Evolutionary conservation across 1,140 invertebrate genomes (phyloP).

Genomic region (Triops cancriformis): DNA sequence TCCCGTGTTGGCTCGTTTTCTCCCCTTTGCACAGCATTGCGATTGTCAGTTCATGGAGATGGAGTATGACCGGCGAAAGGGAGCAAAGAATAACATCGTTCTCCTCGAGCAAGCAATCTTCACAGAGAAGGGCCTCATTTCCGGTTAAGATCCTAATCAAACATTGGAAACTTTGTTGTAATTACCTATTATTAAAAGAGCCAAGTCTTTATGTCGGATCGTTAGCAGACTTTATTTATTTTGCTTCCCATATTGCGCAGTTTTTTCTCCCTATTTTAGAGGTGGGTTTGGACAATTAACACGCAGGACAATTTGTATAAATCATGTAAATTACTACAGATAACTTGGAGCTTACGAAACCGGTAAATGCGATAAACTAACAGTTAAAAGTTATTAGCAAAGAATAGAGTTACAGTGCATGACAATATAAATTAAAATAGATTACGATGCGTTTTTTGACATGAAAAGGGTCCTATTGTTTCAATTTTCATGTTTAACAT

Average conservation of each 20-base stretch:
- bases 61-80: background rate
- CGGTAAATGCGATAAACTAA: too few species aligned
- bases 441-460: too few species aligned
- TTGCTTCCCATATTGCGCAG: background rate
- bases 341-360: too few species aligned
- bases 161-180: background rate
- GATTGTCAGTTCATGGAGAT: background rate
- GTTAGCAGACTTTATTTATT: background rate
- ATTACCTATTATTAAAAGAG: background rate
- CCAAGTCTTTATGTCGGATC: background rate
- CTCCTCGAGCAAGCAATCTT: constrained; percentile 4
- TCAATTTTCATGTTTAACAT: too few species aligned
- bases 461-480: too few species aligned
- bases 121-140: constrained; percentile 1
- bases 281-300: too few species aligned
- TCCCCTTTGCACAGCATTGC: background rate
- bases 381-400: too few species aligned
- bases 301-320: too few species aligned
- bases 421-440: too few species aligned
- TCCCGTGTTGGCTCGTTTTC: background rate
- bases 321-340: too few species aligned
- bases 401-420: too few species aligned
- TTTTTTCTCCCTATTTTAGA: too few species aligned
- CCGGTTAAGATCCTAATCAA: background rate
- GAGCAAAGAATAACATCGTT: background rate